Conservation (phyloP, 2,888 invertebrate genomes). For the Platycnemis pennipes region DNA sequence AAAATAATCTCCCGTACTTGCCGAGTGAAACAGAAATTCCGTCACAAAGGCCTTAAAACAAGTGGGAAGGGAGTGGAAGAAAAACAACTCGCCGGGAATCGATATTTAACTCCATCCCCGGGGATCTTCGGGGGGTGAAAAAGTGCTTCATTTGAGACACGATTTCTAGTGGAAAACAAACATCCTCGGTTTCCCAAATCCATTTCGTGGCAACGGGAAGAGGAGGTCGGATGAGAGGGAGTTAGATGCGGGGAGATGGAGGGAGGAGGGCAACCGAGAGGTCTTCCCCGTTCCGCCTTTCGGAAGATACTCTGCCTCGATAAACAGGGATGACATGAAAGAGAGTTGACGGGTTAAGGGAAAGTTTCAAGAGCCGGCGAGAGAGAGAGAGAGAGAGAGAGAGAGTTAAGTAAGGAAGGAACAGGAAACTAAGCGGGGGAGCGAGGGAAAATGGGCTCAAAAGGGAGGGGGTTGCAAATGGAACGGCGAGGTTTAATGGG, state of each 20-base stretch:
- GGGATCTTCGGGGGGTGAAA: not conserved
- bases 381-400: not conserved
- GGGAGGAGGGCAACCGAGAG: slow-evolving; percentile 5
- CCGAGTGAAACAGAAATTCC: not conserved
- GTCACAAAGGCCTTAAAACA: not conserved
- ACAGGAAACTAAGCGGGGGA: not conserved
- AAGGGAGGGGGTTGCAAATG: not conserved
- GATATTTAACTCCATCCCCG: slow-evolving; percentile 38
- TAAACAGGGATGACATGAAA: slow-evolving; percentile 67
- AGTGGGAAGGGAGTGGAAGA: slow-evolving; percentile 4
- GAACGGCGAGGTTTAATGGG: slow-evolving; percentile 37
- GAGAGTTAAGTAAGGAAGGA: not conserved
- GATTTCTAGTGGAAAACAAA: slow-evolving; percentile 67
- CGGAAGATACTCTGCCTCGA: slow-evolving; percentile 57
- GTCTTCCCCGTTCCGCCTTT: slow-evolving; percentile 27
- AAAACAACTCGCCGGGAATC: not conserved
- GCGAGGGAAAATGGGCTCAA: not conserved
- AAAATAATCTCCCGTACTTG: not conserved
- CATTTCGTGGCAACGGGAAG: slow-evolving; percentile 18
- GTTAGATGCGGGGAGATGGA: not conserved
- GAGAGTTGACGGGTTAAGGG: slow-evolving; percentile 62
- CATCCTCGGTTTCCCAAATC: slow-evolving; percentile 66
- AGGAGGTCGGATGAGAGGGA: not conserved
- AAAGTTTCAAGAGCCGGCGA: slow-evolving; percentile 51
- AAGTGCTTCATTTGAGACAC: slow-evolving; percentile 65